Base-by-base conservation (phyloP, 2,888 invertebrate genomes). In the Clepsis dumicolana region DNA sequence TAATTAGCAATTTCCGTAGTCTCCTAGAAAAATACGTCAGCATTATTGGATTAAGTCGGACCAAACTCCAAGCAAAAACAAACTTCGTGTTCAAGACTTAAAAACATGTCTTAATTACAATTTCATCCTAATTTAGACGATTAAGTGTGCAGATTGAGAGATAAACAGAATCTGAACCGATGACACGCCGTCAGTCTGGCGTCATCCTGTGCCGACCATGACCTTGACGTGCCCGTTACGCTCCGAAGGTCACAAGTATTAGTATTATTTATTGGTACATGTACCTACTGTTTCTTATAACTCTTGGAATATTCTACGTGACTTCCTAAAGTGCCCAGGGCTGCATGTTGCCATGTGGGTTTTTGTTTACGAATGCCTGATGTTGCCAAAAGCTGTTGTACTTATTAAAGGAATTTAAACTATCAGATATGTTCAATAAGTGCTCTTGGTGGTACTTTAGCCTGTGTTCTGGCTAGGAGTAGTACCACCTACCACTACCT, bases 201-300 rank as follows among this genome's bases (percentile, higher is more conserved):
- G 72, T 62, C 63, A 69, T 64, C 54, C 48, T 24, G 53, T 2
- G 21, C 48, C 21, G 12, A 24, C 41, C 35, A 57, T 60, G 53
- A 64, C 72, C 72, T 72, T 71, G 71, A 57, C 50, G 35, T 32
- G 64, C 68, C 71, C 68, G 71, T 69, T 38, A 69, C 71, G 69
- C 71, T 72, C 54, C 50, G 64, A 64, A 69, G 71, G 69, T 56
- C 65, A 60, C 57, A 64, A 59, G 64, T 69, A 72, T 65, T 50
- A 61, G 71, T 44, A 44, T 29, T 53, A 57, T 64, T 52, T 64
- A 63, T 64, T 70, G 52, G 32, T 63, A 56, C 8, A 24, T 57
- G 16, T 25, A 18, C 54, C n/a, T 38, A 38, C 38, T n/a, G 38
- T 38, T 38, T n/a, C n/a, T 38, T 38, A 38, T 38, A 38, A n/a